Evolutionary conservation across 2,888 invertebrate species (phyloP), one percentile per base, ranked within the genome.

Genomic region (Epirrhoe alternata): DNA sequence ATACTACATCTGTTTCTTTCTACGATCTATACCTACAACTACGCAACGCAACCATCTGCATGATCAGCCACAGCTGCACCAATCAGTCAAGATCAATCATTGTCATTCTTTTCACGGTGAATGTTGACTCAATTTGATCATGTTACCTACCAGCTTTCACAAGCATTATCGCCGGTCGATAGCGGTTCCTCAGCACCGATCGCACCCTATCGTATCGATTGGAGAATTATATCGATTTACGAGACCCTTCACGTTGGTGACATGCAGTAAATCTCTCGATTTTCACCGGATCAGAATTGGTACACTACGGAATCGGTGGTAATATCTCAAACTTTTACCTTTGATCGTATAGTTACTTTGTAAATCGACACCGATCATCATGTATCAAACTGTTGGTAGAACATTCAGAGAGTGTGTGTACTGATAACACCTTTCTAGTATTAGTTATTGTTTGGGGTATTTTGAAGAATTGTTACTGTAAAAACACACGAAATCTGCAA

Each of bases 161-260:
- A 83, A 84, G 73, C 77, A 85, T 84, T 86, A 85, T 81, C 75
- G 72, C 17, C 74, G 69, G 71, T 52, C 77, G 80, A 83, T 82
- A 82, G 83, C 74, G 79, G 77, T 79, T 77, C 71, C 73, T 77
- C 77, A 77, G 68, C 77, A 75, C 78, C 80, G 83, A 84, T 84
- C 85, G 81, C 76, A 74, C 79, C 78, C 75, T 85, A 86, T 86
- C 86, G 80, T 74, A 79, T 78, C 79, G 80, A 86, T 85, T 84
- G 74, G 75, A 79, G 78, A 82, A 86, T 87, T 84, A 87, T 76
- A 81, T 83, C 85, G 85, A 86, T 89, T 88, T 88, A 88, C 82
- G 86, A 85, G 84, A 81, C 80, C 83, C 84, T 81, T 82, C 71
- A 70, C 81, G 79, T 78, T 83, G 78, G 82, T 75, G 83, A 82